Base-by-base conservation (phyloP, 2,888 invertebrate genomes). In the Harpalus rubripes region DNA sequence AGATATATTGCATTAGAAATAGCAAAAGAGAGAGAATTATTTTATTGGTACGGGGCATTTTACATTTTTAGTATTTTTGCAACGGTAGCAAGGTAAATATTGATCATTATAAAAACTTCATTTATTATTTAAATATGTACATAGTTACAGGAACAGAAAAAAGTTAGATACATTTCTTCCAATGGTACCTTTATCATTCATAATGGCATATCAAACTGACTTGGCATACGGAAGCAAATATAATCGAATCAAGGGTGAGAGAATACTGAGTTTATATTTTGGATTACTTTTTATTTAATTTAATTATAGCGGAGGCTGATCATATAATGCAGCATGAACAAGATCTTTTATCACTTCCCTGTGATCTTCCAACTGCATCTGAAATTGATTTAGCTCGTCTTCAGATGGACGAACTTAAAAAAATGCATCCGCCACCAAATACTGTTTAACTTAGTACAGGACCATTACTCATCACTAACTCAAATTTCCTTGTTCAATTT, bases 171-270 rank as follows among this genome's bases (percentile, higher is more conserved):
- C 93, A 7, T 89, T 96, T 86, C 91, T 93, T 81, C 96, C 96
- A 7, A 88, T 96, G 76, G 89, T 96, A 82, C 96, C 96, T 10
- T 90, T 96, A 39, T 93, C 95, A 4, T 96, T 96, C 90, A 90
- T 94, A 15, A 92, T 95, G 86, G 93, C 93, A 0, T 96, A 96
- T 90, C 95, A 95, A 88, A 94, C 94, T 89, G 96, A 96, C 90
- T 91, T 95, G 88, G 95, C 95, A 0, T 96, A 96, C 89, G 96
- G 96, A 79, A 95, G 94, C 87, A 96, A 96, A 91, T 88, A 95
- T 65, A 94, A 95, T 89, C 93, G 96, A 86, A 95, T 96, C 86
- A 92, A 94, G 93, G 94, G 96, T 96, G 91, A 92, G 87, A 86
- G 61, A 41, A 10, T 22, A 6, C 68, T 39, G 79, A 52, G 2